Percentiles rank a stretch among this genome's conserved stretches.
phyloP scores from a whole-genome alignment of 2,113 vertebrate species.

The Thymallus thymallus region DNA sequence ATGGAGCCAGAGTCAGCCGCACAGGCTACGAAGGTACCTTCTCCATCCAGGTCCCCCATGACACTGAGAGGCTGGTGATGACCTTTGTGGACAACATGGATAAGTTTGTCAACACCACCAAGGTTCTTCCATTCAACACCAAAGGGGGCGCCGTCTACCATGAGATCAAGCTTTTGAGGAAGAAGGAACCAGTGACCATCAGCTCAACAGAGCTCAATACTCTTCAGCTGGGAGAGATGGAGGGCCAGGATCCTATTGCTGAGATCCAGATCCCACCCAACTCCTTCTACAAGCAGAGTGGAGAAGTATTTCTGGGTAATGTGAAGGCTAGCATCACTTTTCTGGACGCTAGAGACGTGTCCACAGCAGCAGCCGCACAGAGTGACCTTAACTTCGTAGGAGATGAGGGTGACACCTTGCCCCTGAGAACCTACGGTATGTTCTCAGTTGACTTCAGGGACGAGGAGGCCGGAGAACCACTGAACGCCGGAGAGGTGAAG shows the following conservation, averaged over 20 bases:
- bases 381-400: slow-evolving; percentile 93
- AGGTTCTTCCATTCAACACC: slow-evolving; percentile 90
- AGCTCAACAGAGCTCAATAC: slow-evolving; percentile 81
- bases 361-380: slow-evolving; percentile 83
- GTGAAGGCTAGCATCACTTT: slow-evolving; percentile 94
- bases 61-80: slow-evolving; percentile 88
- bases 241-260: slow-evolving; percentile 83
- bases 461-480: slow-evolving; percentile 78
- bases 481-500: slow-evolving; percentile 90
- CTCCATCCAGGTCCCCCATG: slow-evolving; percentile 85
- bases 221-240: slow-evolving; percentile 85
- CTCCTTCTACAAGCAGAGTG: slow-evolving; percentile 88
- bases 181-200: slow-evolving; percentile 81
- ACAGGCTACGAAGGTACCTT: slow-evolving; percentile 97
- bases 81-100: slow-evolving; percentile 94
- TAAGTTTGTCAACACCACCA: slow-evolving; percentile 96
- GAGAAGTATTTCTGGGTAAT: slow-evolving; percentile 86
- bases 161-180: slow-evolving; percentile 89
- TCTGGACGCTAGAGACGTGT: slow-evolving; percentile 88
- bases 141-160: slow-evolving; percentile 92
- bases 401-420: slow-evolving; percentile 86
- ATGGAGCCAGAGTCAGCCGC: slow-evolving; percentile 84
- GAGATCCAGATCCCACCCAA: slow-evolving; percentile 90
- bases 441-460: slow-evolving; percentile 93
- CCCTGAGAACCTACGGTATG: slow-evolving; percentile 94